Percentiles rank a stretch among this genome's conserved stretches.
These are phyloP conservation scores for Equus quagga DNA, from an alignment of 2,113 vertebrate species.

Conservation along the genomic window DNA sequence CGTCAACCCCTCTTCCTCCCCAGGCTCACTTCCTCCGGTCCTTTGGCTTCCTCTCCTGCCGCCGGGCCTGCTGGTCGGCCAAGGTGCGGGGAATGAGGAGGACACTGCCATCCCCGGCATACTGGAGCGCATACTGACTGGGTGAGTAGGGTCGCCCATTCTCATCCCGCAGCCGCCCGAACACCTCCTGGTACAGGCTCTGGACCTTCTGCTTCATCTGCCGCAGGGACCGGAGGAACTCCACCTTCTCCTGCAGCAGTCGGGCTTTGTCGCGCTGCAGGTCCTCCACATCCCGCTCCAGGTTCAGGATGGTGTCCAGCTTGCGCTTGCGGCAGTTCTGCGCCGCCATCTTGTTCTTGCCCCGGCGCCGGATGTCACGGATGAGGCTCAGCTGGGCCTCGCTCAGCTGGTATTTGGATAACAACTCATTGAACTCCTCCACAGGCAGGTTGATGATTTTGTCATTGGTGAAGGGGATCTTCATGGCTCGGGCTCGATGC, in stretches of 20 bases:
- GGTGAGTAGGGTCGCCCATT: conserved; percentile 96
- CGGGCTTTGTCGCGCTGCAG: conserved; percentile 94
- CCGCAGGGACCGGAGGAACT: conserved; percentile 95
- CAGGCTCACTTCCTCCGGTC: conserved; percentile 96
- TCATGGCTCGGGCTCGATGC: conserved; percentile 96
- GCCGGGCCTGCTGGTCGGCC: conserved; percentile 90
- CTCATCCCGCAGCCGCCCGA: conserved; percentile 95
- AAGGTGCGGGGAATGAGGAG: conserved; percentile 92
- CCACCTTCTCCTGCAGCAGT: conserved; percentile 97
- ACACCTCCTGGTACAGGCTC: conserved; percentile 97
- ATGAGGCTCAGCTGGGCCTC: conserved; percentile 98
- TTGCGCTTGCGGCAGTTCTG: conserved; percentile 99
- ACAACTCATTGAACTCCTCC: conserved; percentile 98
- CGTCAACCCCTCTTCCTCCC: conserved; percentile 73
- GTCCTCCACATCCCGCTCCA: conserved; percentile 97
- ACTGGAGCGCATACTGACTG: conserved; percentile 95
- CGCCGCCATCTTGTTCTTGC: conserved; percentile 99
- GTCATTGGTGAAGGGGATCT: conserved; percentile 98
- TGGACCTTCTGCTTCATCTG: conserved; percentile 99
- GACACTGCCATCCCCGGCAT: conserved; percentile 94
- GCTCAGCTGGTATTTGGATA: conserved; percentile 97
- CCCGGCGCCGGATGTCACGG: conserved; percentile 96
- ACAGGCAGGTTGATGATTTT: conserved; percentile 99
- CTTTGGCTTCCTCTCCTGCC: conserved; percentile 96
- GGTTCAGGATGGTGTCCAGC: conserved; percentile 97